Base-by-base conservation (phyloP, 1,140 invertebrate genomes). In the Drosophila tristis region DNA sequence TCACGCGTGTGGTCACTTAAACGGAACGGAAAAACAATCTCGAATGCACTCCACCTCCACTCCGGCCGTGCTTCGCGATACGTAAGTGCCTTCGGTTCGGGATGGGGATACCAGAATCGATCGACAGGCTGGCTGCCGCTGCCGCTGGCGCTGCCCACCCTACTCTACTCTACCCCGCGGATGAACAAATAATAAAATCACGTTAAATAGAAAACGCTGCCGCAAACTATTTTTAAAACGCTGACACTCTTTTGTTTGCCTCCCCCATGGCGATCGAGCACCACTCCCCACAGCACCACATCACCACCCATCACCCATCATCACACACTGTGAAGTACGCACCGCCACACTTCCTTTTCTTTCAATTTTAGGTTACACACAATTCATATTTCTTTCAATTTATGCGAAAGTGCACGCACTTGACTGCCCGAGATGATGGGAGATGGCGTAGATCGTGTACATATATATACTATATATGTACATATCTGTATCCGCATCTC, bases 201-300 rank as follows among this genome's bases (percentile, higher is more conserved):
- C 62, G 86, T 67, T 72, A 84, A 84, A 84, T 84, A 64, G 80
- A 39, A 82, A 82, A 74, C 72, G 74, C 77, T 84, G 74, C 78
- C 68, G 68, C 72, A 80, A 86, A 82, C 82, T 86, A 86, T 86
- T 86, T 86, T 60, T 86, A 86, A 86, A 86, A 72, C 64, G 82
- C 82, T 86, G 82, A 86, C 82, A 86, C 82, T 86, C 84, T 82
- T 81, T 86, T 86, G 81, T 86, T 82, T 67, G 60, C 56, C 61
- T 61, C 45, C 61, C 47, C 61, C 31, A 62, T 44, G 54, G 42
- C 47, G 50, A 48, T 39, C 55, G 35, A 39, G 35, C 35, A 55
- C 31, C 29, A 59, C 7, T 23, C 31, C 29, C 49, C 35, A 20
- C 25, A 3, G 15, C 8, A 48, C 42, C 55, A 8, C 45, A 16